Base-by-base conservation (phyloP, 2,113 vertebrate genomes). In the Scartelaos histophorus region DNA sequence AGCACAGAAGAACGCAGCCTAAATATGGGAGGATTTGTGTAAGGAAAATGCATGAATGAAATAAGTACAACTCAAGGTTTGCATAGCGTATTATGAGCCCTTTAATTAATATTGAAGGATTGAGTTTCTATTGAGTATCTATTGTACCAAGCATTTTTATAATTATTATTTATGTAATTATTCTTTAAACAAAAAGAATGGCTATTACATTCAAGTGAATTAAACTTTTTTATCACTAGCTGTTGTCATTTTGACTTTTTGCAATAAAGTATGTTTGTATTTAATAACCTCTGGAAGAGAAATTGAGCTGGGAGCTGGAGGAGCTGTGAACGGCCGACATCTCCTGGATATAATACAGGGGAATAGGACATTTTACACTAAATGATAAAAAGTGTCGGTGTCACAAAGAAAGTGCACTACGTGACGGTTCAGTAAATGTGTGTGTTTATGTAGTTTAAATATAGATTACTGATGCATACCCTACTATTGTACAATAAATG, bases 261-360 rank as follows among this genome's bases (percentile, higher is more conserved):
- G 60, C 29, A 35, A 62, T 62, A 62, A 62, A 35, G 5, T 35
- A 29, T 35, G 29, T 62, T 62, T 62, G 25, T 34, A 62, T 62
- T 62, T 34, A 19, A 62, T 62, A 62, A 62, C 22, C 57, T 13
- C n/a, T 25, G 24, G 60, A 62, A 62, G 29, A 38, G 60, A 62
- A 35, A 62, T 62, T 62, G 25, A 62, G 60, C 16, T 35, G 29
- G 60, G 29, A 62, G 35, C 60, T 43, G 17, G 60, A 11, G 29
- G 60, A 35, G 16, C 25, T 13, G 56, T 58, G 56, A 58, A 2
- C n/a, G 0, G 54, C 17, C 34, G 24, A 35, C 22, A 15, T 58
- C 56, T 58, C 38, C 38, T 25, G 21, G 49, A 56, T 24, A 35
- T 35, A 34, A 13, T 62, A 62, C 60, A 35, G 60, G 29, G 58